These are phyloP conservation scores for Natator depressus DNA, from an alignment of 2,113 vertebrate species.

Conservation along the genomic window DNA sequence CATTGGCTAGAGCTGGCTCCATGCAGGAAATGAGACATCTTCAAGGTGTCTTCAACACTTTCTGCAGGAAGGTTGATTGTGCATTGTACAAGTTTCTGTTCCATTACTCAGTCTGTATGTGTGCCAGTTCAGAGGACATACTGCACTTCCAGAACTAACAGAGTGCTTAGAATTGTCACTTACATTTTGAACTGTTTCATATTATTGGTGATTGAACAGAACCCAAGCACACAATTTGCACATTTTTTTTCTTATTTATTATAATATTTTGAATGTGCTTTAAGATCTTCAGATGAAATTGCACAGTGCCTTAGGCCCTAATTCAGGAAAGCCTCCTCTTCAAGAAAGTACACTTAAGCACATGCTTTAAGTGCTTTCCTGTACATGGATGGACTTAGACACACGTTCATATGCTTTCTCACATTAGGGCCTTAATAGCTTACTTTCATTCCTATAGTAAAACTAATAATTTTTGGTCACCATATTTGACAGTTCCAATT, in stretches of 20 bases:
- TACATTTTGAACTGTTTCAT: fast-evolving
- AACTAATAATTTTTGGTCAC: conserved; percentile 17
- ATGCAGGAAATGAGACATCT: background rate
- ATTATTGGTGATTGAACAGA: background rate
- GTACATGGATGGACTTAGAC: background rate
- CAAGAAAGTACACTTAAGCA: background rate
- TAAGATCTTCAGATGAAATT: background rate
- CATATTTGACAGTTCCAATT: conserved; percentile 19
- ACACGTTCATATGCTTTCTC: background rate
- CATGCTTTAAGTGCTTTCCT: background rate
- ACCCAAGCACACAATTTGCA: background rate
- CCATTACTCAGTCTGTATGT: background rate
- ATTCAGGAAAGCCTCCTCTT: background rate
- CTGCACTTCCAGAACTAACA: background rate
- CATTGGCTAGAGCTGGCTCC: background rate
- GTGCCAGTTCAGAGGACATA: background rate
- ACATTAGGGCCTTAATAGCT: conserved; percentile 19
- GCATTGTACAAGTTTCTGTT: background rate
- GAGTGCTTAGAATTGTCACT: background rate
- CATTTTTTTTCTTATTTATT: background rate
- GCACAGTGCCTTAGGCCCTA: background rate
- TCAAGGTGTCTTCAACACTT: background rate
- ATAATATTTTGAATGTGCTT: background rate
- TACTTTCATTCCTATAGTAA: background rate
- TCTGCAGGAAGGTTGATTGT: background rate